A percentile compares a stretch with the other conserved stretches of the same genome.
Conservation (phyloP, 1,140 invertebrate genomes). For the Pararge aegeria region DNA sequence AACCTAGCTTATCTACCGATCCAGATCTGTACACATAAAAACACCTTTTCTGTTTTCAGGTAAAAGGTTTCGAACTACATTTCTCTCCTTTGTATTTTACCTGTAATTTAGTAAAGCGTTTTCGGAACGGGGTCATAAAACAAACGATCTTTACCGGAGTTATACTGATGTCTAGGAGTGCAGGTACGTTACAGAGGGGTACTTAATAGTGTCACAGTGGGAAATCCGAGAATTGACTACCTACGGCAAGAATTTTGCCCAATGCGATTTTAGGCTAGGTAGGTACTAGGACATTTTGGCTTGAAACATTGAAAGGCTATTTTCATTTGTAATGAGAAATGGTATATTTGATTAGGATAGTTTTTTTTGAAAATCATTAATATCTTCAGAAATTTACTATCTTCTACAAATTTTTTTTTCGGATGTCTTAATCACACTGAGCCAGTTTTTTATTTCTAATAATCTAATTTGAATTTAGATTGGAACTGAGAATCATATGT, state of each 20-base stretch:
- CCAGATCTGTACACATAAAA: slow-evolving; percentile 6
- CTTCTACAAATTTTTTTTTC: no score
- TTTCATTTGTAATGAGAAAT: no score
- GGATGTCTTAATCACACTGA: no score
- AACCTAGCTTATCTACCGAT: neutral
- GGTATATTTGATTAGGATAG: no score
- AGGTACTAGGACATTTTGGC: slow-evolving; percentile 4
- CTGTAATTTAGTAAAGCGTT: slow-evolving; percentile 32
- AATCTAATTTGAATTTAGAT: no score
- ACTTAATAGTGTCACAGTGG: slow-evolving; percentile 37
- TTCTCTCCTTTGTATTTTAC: slow-evolving; percentile 33
- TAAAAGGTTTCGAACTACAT: slow-evolving; percentile 26
- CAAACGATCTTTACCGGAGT: slow-evolving; percentile 32
- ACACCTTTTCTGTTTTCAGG: slow-evolving; percentile 16
- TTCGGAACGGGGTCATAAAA: slow-evolving; percentile 32
- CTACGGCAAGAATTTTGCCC: slow-evolving; percentile 26
- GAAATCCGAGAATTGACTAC: slow-evolving; percentile 35
- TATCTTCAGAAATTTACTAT: no score
- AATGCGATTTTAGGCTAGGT: slow-evolving; percentile 21
- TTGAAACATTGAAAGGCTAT: neutral
- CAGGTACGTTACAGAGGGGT: slow-evolving; percentile 30
- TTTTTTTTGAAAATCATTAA: no score
- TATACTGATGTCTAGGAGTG: slow-evolving; percentile 33
- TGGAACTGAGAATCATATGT: no score
- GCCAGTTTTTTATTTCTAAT: no score